These are phyloP conservation scores for Platichthys stellatus DNA, from an alignment of 2,113 vertebrate genomes.

Conservation along the genomic window DNA sequence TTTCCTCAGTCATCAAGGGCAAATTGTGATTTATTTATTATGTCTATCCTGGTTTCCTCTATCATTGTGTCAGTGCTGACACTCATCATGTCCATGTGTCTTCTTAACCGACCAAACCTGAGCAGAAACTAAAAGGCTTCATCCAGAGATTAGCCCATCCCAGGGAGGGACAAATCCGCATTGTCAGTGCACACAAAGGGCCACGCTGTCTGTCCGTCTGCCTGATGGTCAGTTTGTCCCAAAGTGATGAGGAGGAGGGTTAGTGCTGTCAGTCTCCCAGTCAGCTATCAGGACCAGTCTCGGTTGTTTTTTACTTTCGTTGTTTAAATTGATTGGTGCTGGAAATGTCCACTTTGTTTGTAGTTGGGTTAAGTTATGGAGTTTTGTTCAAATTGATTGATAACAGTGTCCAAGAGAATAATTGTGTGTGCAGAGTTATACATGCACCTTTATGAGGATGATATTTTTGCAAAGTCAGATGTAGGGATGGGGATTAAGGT, in stretches of 20 bases:
- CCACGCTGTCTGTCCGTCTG: slow-evolving; percentile 61
- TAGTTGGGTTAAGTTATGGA: neutral
- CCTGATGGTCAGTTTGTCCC: slow-evolving; percentile 50
- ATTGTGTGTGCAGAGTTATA: too few relatives aligned
- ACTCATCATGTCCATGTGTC: slow-evolving; percentile 3
- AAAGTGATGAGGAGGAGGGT: slow-evolving; percentile 42
- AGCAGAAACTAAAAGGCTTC: slow-evolving; percentile 43
- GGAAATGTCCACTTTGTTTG: neutral
- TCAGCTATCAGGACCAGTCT: slow-evolving; percentile 3
- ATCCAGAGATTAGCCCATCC: slow-evolving; percentile 62
- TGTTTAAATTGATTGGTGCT: neutral
- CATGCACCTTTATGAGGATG: too few relatives aligned
- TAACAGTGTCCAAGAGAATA: too few relatives aligned
- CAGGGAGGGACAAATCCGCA: slow-evolving; percentile 55
- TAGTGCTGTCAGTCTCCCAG: slow-evolving; percentile 28
- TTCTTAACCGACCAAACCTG: slow-evolving; percentile 31
- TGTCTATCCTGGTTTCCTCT: neutral
- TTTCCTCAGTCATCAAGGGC: neutral
- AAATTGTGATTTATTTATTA: neutral
- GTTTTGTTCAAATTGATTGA: too few relatives aligned
- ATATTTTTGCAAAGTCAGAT: too few relatives aligned
- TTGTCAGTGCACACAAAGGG: slow-evolving; percentile 73
- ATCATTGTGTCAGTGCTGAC: neutral
- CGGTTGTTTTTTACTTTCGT: neutral
- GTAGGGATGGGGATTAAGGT: too few relatives aligned